Base-by-base conservation (phyloP, 2,888 invertebrate genomes). In the Agrochola lychnidis region DNA sequence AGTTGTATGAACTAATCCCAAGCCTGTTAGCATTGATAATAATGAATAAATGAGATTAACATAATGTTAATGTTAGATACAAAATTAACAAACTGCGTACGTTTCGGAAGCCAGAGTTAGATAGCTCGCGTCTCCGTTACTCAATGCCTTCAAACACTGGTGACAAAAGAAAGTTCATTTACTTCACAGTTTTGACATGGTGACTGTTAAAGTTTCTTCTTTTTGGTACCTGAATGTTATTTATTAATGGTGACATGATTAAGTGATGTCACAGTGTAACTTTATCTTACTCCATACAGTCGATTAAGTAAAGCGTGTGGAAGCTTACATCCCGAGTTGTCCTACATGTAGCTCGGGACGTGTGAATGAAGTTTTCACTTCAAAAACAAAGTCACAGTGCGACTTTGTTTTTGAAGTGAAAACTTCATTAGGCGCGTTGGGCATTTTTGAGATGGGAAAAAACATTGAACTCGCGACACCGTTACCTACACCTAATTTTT, bases 71-170 rank as follows among this genome's bases (percentile, higher is more conserved):
- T 84, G 92, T 94, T 95, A 95, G 90, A 85, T 91, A 94, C 93
- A 94, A 94, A 93, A 94, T 94, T 92, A 92, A 93, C 89, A 92
- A 93, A 91, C 79, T 94, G 92, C 96, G 92, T 96, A 96, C 96
- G 93, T 96, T 93, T 94, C 87, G 88, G 94, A 94, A 95, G 95
- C 93, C 93, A 90, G 90, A 92, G 93, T 93, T 93, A 94, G 93
- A 94, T 94, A 94, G 93, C 94, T 95, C 92, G 94, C 92, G 89
- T 93, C 95, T 94, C 90, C 94, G 88, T 90, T 90, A 94, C 89
- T 87, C 82, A 90, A 91, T 89, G 92, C 92, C 94, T 94, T 96
- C 96, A 96, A 93, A 96, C 96, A 89, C 96, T 96, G 96, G 94
- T 91, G 92, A 95, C 94, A 96, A 96, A 96, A 94, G 91, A 93